Percentiles rank a stretch among this genome's conserved stretches.
These are phyloP conservation scores for Chironex yamaguchii DNA, from an alignment of 30 jellyfish, hydroid and myxozoan species.

Conservation along the genomic window DNA sequence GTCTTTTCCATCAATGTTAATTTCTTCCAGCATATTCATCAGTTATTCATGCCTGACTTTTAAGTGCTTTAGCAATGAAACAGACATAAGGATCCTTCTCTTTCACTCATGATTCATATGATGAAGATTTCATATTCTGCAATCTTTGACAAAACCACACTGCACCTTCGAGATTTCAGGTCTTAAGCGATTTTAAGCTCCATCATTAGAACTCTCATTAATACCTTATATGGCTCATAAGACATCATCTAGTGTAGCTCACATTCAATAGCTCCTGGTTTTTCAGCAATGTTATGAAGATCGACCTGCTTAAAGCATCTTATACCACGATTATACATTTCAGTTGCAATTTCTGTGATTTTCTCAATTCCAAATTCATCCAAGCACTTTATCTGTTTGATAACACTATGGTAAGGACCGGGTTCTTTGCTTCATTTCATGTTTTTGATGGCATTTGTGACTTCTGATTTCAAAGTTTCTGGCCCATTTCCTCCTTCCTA, in stretches of 20 bases:
- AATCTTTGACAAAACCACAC: too few species aligned
- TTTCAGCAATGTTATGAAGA: constrained; percentile 18
- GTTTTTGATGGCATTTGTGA: background rate
- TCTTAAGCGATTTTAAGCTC: too few species aligned
- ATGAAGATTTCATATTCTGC: too few species aligned
- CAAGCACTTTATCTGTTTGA: background rate
- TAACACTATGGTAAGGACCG: background rate
- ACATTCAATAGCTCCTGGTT: constrained; percentile 24
- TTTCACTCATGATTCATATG: too few species aligned
- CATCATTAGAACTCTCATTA: too few species aligned
- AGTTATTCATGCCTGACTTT: too few species aligned
- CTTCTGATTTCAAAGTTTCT: background rate
- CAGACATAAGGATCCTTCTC: too few species aligned
- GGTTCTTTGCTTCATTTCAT: constrained; percentile 3
- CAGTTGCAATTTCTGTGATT: background rate
- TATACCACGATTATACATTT: constrained; percentile 3
- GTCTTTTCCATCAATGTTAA: too few species aligned
- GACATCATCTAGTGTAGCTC: constrained; percentile 1
- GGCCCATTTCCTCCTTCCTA: constrained; percentile 4
- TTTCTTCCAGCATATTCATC: too few species aligned
- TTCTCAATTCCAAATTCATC: background rate
- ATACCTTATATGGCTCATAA: constrained; percentile 14
- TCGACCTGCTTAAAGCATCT: background rate
- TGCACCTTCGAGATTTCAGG: too few species aligned
- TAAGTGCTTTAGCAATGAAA: too few species aligned